These are phyloP conservation scores for Drosophila atripex DNA, from an alignment of 2,888 invertebrate genomes.

Conservation along the genomic window DNA sequence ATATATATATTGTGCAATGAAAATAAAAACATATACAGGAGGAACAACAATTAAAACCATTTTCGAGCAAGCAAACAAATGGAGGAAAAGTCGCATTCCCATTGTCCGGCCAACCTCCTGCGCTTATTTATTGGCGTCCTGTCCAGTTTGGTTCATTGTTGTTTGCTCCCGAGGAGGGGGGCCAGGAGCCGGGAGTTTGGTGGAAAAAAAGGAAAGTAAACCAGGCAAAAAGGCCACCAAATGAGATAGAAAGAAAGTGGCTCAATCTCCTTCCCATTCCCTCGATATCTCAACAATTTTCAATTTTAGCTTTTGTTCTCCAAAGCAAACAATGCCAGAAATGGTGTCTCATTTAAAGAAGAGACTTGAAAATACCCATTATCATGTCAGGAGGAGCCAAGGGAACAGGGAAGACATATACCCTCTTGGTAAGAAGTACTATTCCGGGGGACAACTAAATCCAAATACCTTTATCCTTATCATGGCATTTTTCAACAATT, in stretches of 20 bases:
- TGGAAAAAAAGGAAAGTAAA: conserved; percentile 63
- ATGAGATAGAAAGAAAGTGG: conserved; percentile 62
- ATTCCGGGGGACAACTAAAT: conserved; percentile 66
- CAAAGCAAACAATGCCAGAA: conserved; percentile 46
- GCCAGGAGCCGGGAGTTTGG: conserved; percentile 12
- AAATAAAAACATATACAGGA: conserved; percentile 19
- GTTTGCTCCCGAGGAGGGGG: conserved; percentile 59
- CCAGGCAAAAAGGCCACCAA: conserved; percentile 75
- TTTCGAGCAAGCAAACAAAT: conserved; percentile 69
- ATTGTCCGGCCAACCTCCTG: conserved; percentile 42
- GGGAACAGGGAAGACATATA: neutral
- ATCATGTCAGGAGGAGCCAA: neutral
- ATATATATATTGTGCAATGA: conserved; percentile 10
- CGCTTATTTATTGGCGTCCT: conserved; percentile 78
- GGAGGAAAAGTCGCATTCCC: conserved; percentile 43
- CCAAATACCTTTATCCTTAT: conserved; percentile 69
- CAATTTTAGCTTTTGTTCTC: conserved; percentile 77
- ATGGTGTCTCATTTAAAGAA: conserved; percentile 9
- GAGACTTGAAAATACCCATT: neutral
- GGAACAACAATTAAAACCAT: conserved; percentile 77
- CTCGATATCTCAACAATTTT: conserved; percentile 74
- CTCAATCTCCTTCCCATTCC: conserved; percentile 44
- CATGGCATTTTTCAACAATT: conserved; percentile 52
- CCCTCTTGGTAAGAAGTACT: conserved; percentile 18
- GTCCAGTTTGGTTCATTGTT: conserved; percentile 60